A percentile compares a stretch with the other conserved stretches of the same genome.
Evolutionary conservation across 2,888 invertebrate species (phyloP).

Genomic region (Pilophorus perplexus): DNA sequence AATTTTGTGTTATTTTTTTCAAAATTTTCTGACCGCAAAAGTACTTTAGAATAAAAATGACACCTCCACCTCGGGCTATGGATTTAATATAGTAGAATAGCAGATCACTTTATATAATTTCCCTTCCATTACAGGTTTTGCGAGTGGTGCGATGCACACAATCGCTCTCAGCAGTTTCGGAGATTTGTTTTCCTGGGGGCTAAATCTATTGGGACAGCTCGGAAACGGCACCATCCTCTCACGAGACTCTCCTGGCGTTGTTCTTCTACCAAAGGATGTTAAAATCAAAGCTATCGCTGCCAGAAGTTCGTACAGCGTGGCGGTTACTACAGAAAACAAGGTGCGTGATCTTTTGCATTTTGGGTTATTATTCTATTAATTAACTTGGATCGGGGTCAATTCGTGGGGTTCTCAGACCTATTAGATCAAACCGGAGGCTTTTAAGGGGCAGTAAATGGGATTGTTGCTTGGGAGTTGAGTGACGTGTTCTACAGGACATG

Average conservation of each 20-base stretch:
- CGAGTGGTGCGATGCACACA: conserved; percentile 33
- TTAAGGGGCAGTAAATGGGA: too few species aligned
- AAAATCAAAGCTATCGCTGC: conserved; percentile 32
- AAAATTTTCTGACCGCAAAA: too few species aligned
- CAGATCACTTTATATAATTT: too few species aligned
- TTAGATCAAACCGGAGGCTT: too few species aligned
- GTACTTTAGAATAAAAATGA: neutral
- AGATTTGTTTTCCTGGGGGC: conserved; percentile 40
- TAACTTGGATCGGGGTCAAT: too few species aligned
- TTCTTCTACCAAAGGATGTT: conserved; percentile 20
- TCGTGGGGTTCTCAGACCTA: too few species aligned
- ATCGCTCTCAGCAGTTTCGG: conserved; percentile 39
- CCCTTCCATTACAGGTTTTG: conserved; percentile 32
- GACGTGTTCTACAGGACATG: too few species aligned
- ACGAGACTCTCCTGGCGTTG: conserved; percentile 19
- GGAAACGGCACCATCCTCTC: conserved; percentile 33
- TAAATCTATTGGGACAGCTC: conserved; percentile 38
- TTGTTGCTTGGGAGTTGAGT: too few species aligned
- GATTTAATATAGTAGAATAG: too few species aligned
- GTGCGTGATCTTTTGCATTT: conserved; percentile 16
- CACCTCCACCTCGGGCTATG: too few species aligned
- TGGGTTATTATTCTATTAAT: too few species aligned
- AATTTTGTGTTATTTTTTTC: too few species aligned
- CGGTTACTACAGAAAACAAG: conserved; percentile 24
- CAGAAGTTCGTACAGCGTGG: conserved; percentile 33